Conservation (phyloP, 2,888 invertebrate species). For the Sympetrum striolatum region DNA sequence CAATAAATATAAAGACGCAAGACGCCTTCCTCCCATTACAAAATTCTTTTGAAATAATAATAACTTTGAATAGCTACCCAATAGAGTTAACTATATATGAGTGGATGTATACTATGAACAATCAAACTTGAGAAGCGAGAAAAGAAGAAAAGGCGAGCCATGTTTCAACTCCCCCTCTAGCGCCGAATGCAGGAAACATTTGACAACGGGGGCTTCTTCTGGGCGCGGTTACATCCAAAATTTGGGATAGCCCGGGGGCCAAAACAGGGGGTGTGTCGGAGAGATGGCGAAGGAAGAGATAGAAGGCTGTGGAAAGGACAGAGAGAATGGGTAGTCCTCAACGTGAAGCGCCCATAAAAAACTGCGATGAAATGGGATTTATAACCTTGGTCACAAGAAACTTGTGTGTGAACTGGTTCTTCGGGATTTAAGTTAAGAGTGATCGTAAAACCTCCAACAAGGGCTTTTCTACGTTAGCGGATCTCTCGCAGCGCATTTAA, state of each 20-base stretch:
- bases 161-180: not conserved
- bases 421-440: not conserved
- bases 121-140: too few relatives aligned
- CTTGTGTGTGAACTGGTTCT: not conserved
- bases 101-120: too few relatives aligned
- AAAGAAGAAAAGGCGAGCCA: too few relatives aligned
- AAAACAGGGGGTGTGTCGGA: not conserved
- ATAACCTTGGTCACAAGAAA: not conserved
- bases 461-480: not conserved
- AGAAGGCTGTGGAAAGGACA: not conserved
- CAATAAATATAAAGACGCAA: too few relatives aligned
- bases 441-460: not conserved
- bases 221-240: slow-evolving; percentile 26
- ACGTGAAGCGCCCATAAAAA: not conserved
- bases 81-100: too few relatives aligned
- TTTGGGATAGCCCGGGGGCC: not conserved
- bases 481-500: not conserved
- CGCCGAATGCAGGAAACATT: not conserved
- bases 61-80: too few relatives aligned
- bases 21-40: too few relatives aligned
- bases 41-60: too few relatives aligned
- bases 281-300: not conserved
- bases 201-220: slow-evolving; percentile 13
- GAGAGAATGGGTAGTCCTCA: not conserved
- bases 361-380: slow-evolving; percentile 5